Conservation (phyloP, 2,888 invertebrate genomes). For the Pachycephus smyrnensis region DNA sequence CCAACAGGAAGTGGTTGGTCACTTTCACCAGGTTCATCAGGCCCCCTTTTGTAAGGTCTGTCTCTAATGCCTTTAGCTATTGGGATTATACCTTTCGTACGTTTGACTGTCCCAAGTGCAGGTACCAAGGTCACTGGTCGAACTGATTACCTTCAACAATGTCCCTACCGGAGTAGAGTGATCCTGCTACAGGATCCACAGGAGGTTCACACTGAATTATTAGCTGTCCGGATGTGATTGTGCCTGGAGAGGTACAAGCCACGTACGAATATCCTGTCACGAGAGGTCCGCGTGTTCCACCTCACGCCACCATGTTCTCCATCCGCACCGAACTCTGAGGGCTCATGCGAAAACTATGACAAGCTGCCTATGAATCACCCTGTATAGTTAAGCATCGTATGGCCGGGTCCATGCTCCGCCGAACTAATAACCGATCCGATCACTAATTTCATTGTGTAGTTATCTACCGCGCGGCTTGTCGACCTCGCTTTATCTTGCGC, state of each 20-base stretch:
- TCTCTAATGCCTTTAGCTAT: not conserved
- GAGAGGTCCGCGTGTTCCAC: constrained; percentile 43
- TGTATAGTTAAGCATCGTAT: constrained; percentile 25
- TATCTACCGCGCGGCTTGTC: constrained; percentile 4
- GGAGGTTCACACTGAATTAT: constrained; percentile 42
- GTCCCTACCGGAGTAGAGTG: not conserved
- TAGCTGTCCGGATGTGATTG: constrained; percentile 57
- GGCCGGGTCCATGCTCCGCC: constrained; percentile 27
- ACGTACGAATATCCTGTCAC: constrained; percentile 64
- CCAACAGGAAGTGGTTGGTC: not conserved
- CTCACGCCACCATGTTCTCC: constrained; percentile 55
- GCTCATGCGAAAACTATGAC: constrained; percentile 58
- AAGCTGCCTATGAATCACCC: constrained; percentile 60
- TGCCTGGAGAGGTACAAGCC: constrained; percentile 49
- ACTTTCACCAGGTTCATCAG: not conserved
- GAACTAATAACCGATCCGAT: constrained; percentile 59
- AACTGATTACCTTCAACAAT: not conserved
- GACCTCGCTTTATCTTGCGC: not conserved
- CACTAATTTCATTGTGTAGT: constrained; percentile 48
- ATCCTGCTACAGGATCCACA: not conserved
- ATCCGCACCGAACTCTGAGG: constrained; percentile 56
- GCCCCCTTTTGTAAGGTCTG: not conserved
- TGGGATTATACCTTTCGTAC: not conserved
- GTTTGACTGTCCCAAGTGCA: not conserved
- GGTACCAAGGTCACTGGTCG: not conserved